Percentiles rank a stretch among this genome's conserved stretches.
phyloP scores from a whole-genome alignment of 2,888 invertebrate genomes.

The Lasius fuliginosus region DNA sequence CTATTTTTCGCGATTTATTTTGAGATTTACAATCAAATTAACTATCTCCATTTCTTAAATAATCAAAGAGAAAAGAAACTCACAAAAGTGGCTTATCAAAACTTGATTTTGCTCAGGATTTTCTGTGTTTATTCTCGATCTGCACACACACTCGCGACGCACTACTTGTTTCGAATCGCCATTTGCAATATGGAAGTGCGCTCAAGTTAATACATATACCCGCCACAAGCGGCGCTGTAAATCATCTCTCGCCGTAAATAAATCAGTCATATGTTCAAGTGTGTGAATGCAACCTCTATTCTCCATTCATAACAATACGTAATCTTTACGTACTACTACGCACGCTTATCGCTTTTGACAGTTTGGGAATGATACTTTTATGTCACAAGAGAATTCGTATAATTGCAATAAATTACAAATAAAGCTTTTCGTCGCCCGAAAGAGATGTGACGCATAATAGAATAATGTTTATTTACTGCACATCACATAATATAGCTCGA shows the following conservation, averaged over 20 bases:
- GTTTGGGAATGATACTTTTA: constrained; percentile 52
- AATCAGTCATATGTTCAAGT: not conserved
- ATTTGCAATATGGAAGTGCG: not conserved
- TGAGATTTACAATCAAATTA: not conserved
- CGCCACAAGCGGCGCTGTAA: constrained; percentile 4
- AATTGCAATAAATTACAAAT: constrained; percentile 51
- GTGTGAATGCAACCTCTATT: not conserved
- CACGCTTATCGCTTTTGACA: constrained; percentile 54
- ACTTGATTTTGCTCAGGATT: not conserved
- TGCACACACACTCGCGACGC: not conserved
- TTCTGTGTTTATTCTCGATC: not conserved
- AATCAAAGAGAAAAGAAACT: not conserved
- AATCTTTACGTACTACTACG: constrained; percentile 45
- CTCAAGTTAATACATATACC: not conserved
- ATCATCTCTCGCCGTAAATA: not conserved
- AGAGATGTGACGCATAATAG: constrained; percentile 57
- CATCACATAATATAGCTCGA: not conserved
- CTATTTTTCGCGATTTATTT: not conserved
- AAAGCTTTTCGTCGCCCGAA: not conserved
- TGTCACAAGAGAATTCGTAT: not conserved
- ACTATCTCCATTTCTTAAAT: not conserved
- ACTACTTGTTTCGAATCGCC: constrained; percentile 12
- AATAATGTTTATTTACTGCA: constrained; percentile 40
- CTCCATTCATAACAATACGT: constrained; percentile 34
- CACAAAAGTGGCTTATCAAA: not conserved